Percentiles rank a stretch among this genome's conserved stretches.
These are phyloP conservation scores for Acrocephalus arundinaceus DNA, from an alignment of 2,113 vertebrate species.

Conservation along the genomic window DNA sequence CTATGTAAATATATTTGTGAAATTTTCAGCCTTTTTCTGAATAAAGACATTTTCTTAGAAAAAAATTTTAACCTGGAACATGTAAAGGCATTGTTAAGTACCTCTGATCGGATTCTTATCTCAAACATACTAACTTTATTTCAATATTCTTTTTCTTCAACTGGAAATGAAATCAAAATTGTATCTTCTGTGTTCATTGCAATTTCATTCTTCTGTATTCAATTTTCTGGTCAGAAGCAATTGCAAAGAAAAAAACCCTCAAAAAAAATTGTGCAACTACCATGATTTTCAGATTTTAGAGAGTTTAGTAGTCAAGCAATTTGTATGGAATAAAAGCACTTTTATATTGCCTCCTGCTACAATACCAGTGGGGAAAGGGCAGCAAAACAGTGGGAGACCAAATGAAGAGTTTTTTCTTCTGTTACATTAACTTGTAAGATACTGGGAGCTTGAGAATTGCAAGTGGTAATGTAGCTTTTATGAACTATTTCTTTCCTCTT, in stretches of 20 bases:
- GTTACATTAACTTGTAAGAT: constrained; percentile 55
- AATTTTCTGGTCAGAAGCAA: constrained; percentile 54
- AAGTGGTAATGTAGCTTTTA: not conserved
- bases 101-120: not conserved
- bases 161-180: not conserved
- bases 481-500: constrained; percentile 21
- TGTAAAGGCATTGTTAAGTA: not conserved
- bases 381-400: constrained; percentile 61
- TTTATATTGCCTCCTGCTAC: constrained; percentile 62
- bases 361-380: constrained; percentile 50
- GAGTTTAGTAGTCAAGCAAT: constrained; percentile 47
- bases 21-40: not conserved
- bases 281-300: constrained; percentile 41
- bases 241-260: not conserved
- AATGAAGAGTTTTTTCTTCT: constrained; percentile 59
- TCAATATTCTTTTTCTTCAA: constrained; percentile 4
- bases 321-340: constrained; percentile 57
- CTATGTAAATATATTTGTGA: not conserved
- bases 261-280: not conserved
- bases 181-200: not conserved
- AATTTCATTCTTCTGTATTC: constrained; percentile 29
- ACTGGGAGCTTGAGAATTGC: constrained; percentile 43
- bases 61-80: not conserved
- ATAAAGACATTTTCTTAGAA: not conserved
- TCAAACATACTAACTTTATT: not conserved